Evolutionary conservation across 1,140 invertebrate species (phyloP).

Genomic region (Halyomorpha halys): DNA sequence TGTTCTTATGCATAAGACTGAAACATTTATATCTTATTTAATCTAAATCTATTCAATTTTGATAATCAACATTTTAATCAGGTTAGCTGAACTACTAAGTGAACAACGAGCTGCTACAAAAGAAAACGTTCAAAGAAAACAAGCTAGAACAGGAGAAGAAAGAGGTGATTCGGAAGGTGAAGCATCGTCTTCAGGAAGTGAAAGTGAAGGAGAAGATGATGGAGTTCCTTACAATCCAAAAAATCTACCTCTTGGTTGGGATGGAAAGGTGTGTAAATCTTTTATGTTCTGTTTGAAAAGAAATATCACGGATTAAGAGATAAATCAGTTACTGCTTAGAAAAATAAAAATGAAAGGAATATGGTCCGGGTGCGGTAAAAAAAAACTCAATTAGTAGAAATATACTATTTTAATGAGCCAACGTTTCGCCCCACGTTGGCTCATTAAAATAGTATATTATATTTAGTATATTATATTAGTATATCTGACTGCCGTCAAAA

Average conservation of each 20-base stretch:
- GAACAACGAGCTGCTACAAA: conserved; percentile 82
- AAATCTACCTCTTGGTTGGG: conserved; percentile 97
- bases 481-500: too few species aligned
- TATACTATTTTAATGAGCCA: too few species aligned
- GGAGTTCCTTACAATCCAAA: conserved; percentile 98
- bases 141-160: conserved; percentile 91
- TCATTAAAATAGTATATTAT: too few species aligned
- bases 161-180: conserved; percentile 87
- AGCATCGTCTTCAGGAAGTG: conserved; percentile 70
- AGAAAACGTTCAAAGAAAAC: conserved; percentile 97
- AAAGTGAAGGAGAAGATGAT: conserved; percentile 83
- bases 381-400: too few species aligned
- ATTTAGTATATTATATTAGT: too few species aligned
- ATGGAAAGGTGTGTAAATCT: conserved; percentile 68
- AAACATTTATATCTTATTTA: too few species aligned
- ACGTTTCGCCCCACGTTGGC: too few species aligned
- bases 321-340: too few species aligned
- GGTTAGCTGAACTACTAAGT: conserved; percentile 68
- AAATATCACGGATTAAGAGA: too few species aligned
- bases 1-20: too few species aligned
- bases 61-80: conserved; percentile 31
- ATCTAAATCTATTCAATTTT: conserved; percentile 5
- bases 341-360: too few species aligned
- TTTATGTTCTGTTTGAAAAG: not conserved
- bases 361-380: too few species aligned